Conservation (phyloP, 2,888 invertebrate species). For the Girardia tigrina region DNA sequence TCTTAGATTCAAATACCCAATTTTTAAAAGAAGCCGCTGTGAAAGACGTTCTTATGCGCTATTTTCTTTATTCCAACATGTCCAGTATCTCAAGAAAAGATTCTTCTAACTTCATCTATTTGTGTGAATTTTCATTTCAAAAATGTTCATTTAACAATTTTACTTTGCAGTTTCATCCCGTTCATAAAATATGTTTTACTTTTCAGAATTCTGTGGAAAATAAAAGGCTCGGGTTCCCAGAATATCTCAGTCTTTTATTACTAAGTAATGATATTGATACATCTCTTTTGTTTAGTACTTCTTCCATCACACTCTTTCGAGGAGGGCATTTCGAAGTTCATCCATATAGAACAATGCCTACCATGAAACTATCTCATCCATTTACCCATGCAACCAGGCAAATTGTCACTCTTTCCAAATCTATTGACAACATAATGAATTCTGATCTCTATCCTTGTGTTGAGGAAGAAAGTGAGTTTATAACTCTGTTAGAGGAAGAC, state of each 20-base stretch:
- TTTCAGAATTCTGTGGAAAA: background rate
- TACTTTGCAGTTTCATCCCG: background rate
- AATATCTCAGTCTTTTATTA: background rate
- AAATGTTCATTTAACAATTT: constrained; percentile 6
- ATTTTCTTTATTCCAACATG: background rate
- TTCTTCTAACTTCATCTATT: background rate
- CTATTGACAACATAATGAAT: background rate
- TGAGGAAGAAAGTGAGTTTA: background rate
- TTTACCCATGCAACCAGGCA: background rate
- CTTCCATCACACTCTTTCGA: background rate
- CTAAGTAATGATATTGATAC: background rate
- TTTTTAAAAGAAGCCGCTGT: background rate
- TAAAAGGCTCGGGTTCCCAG: background rate
- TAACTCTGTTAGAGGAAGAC: background rate
- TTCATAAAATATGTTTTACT: background rate
- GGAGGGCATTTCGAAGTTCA: background rate
- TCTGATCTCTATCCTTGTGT: background rate
- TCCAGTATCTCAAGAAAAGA: background rate
- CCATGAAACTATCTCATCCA: background rate
- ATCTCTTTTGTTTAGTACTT: background rate
- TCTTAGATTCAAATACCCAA: background rate
- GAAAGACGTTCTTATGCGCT: background rate
- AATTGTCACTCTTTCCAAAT: background rate
- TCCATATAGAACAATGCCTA: background rate
- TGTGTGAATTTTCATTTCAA: background rate